phyloP scores from a whole-genome alignment of 2,888 invertebrate genomes.

The Platerodrilus igneus region DNA sequence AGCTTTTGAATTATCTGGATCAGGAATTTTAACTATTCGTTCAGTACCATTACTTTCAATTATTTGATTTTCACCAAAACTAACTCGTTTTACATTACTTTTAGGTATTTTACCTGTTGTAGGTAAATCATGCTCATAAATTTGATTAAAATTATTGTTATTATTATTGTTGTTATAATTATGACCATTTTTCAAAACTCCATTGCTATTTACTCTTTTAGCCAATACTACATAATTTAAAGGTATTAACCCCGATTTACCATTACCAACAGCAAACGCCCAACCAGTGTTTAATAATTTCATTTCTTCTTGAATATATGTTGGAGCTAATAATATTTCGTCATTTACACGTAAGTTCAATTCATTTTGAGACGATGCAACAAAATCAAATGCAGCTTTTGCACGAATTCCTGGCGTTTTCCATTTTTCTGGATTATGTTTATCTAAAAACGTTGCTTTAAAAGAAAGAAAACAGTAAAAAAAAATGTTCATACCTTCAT shows the following conservation, averaged over 20 bases:
- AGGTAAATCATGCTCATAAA: conserved; percentile 14
- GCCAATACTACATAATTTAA: conserved; percentile 53
- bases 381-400: conserved; percentile 70
- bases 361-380: conserved; percentile 67
- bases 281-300: conserved; percentile 63
- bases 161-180: conserved; percentile 11
- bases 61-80: conserved; percentile 46
- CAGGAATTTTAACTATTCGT: conserved; percentile 28
- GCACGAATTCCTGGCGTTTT: conserved; percentile 59
- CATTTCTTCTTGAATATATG: conserved; percentile 67
- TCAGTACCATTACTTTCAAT: conserved; percentile 40
- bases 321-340: conserved; percentile 75
- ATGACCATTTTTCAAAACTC: conserved; percentile 16
- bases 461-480: conserved; percentile 8
- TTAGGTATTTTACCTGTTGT: conserved; percentile 13
- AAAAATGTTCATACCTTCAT: conserved; percentile 54
- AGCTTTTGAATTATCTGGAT: too few species aligned
- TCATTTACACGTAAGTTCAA: conserved; percentile 74
- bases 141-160: too few species aligned
- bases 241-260: conserved; percentile 60
- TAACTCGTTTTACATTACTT: conserved; percentile 39
- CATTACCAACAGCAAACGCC: conserved; percentile 60
- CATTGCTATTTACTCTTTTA: conserved; percentile 28
- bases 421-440: conserved; percentile 64
- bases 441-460: conserved; percentile 40